phyloP scores from a whole-genome alignment of 2,888 invertebrate genomes.

The Fragum fragum region DNA sequence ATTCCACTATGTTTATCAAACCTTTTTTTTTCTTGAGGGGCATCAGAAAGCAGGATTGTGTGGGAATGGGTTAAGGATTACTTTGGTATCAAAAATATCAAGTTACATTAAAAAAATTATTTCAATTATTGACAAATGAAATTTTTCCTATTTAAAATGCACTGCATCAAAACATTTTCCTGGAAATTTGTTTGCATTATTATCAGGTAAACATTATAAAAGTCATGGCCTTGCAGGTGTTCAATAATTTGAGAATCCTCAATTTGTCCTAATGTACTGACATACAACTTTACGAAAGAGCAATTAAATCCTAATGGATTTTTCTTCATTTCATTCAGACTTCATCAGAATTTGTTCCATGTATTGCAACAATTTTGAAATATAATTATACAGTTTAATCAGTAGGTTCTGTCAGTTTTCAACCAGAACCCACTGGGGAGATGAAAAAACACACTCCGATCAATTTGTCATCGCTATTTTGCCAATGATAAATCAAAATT shows the following conservation, averaged over 20 bases:
- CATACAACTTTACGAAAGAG: neutral
- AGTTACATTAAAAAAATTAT: too few relatives aligned
- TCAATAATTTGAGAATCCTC: neutral
- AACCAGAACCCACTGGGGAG: neutral
- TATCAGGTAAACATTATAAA: neutral
- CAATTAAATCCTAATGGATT: conserved; percentile 18
- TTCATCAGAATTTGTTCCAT: neutral
- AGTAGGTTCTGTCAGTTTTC: conserved; percentile 5
- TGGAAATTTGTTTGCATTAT: neutral
- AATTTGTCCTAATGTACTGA: neutral
- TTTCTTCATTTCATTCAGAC: neutral
- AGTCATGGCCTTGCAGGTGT: conserved; percentile 12
- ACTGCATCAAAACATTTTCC: neutral
- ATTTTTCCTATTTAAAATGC: neutral
- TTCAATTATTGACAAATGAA: too few relatives aligned
- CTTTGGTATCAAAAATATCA: too few relatives aligned
- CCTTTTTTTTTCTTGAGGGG: too few relatives aligned
- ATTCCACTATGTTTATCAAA: too few relatives aligned
- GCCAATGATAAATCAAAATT: conserved; percentile 24
- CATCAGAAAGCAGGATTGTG: too few relatives aligned
- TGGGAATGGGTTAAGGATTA: too few relatives aligned
- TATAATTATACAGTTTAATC: conserved; percentile 12
- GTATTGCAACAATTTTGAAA: conserved; percentile 9
- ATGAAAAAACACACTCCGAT: conserved; percentile 12
- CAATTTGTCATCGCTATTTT: conserved; percentile 30